A percentile compares a stretch with the other conserved stretches of the same genome.
Evolutionary conservation across 2,113 vertebrate species (phyloP).

Genomic region (Triplophysa siluroides): DNA sequence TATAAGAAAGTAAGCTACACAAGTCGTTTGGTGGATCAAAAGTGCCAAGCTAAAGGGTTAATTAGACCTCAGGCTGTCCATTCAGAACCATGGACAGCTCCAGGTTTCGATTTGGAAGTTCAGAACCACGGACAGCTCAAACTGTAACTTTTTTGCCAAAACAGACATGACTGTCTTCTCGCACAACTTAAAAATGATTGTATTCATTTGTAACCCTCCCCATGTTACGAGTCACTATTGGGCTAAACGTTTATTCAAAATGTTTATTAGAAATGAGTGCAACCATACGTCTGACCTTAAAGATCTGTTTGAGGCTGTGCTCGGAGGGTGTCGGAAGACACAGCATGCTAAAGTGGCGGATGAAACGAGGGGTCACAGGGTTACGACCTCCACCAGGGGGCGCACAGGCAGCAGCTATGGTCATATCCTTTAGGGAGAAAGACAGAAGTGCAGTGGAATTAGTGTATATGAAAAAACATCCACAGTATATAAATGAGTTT

Average conservation of each 20-base stretch:
- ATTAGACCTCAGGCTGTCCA: neutral
- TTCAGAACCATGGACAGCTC: constrained; percentile 26
- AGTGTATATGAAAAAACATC: neutral
- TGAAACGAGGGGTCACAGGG: constrained; percentile 81
- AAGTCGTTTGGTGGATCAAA: no score
- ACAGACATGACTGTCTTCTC: neutral
- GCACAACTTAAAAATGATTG: no score
- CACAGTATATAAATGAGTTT: constrained; percentile 1
- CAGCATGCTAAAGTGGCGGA: constrained; percentile 83
- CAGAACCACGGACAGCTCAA: constrained; percentile 2
- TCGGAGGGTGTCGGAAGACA: constrained; percentile 83
- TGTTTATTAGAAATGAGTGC: neutral
- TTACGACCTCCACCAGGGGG: constrained; percentile 85
- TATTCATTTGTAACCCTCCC: no score
- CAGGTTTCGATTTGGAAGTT: neutral
- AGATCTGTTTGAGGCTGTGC: constrained; percentile 84
- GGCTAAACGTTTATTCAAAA: neutral
- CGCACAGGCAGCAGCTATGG: constrained; percentile 78
- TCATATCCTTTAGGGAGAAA: constrained; percentile 74
- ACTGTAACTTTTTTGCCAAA: neutral
- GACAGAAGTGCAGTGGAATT: neutral
- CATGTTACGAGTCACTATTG: no score
- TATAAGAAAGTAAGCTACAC: no score
- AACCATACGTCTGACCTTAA: constrained; percentile 73
- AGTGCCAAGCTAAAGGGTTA: no score